phyloP scores from a whole-genome alignment of 2,888 invertebrate species.

The Nemoura dubitans region DNA sequence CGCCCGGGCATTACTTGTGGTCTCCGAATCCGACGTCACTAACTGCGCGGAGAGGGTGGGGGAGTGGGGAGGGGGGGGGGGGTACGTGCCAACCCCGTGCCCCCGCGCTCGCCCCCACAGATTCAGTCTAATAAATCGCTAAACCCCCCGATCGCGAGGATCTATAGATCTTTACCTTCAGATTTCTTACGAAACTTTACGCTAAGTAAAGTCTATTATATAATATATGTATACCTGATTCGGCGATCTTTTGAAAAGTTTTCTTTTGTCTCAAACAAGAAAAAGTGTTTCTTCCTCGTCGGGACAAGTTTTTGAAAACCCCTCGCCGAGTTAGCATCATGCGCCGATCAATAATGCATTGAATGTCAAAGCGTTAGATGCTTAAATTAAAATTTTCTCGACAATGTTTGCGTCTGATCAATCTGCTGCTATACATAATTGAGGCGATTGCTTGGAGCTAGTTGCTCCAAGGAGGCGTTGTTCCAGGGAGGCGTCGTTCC shows the following conservation, averaged over 20 bases:
- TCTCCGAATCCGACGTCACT: slow-evolving; percentile 31
- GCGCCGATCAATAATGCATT: not conserved
- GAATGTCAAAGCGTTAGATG: not conserved
- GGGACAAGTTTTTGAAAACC: not conserved
- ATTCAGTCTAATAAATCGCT: slow-evolving; percentile 35
- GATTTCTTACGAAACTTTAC: slow-evolving; percentile 25
- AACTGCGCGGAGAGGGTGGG: not conserved
- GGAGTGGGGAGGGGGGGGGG: not conserved
- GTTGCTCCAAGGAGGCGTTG: too few species aligned
- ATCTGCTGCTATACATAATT: not conserved
- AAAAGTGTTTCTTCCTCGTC: not conserved
- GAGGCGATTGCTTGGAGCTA: too few species aligned
- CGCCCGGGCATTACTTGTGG: slow-evolving; percentile 16
- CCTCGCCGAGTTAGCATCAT: not conserved
- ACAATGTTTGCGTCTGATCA: not conserved
- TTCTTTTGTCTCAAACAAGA: not conserved
- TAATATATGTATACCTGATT: not conserved
- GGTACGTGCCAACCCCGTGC: too few species aligned
- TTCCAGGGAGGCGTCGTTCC: too few species aligned
- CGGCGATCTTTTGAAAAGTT: not conserved
- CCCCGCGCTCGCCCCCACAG: not conserved
- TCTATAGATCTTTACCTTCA: slow-evolving; percentile 35
- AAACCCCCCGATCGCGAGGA: slow-evolving; percentile 28
- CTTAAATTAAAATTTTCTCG: not conserved
- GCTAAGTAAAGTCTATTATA: slow-evolving; percentile 31